A percentile compares a stretch with the other conserved stretches of the same genome.
Evolutionary conservation across 1,140 invertebrate genomes (phyloP).

Genomic region (Octopus sinensis): DNA sequence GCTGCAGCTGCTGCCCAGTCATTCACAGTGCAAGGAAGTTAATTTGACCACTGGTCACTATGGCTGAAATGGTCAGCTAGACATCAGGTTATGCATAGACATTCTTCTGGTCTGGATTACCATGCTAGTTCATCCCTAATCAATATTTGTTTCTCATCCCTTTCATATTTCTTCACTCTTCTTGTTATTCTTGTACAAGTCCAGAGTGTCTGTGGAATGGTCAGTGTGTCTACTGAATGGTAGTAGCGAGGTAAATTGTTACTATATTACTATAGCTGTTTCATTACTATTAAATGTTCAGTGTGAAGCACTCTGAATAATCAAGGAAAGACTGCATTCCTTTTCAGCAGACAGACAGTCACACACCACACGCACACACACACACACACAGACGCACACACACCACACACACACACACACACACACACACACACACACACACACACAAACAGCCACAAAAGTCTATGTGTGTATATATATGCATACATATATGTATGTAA

Average conservation of each 20-base stretch:
- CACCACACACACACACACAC: no score
- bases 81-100: conserved; percentile 8
- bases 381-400: no score
- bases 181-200: neutral
- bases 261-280: neutral
- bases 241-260: neutral
- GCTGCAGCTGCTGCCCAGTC: conserved; percentile 10
- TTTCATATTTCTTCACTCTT: neutral
- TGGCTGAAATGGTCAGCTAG: conserved; percentile 11
- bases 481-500: no score
- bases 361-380: no score
- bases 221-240: neutral
- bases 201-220: neutral
- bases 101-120: conserved; percentile 10
- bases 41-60: conserved; percentile 9
- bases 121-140: neutral
- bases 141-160: neutral
- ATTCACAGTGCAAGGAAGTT: conserved; percentile 10
- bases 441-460: no score
- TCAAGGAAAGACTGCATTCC: neutral
- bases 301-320: neutral
- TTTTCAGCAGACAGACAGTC: neutral
- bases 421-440: no score
- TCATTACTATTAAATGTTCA: neutral
- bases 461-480: no score